phyloP scores from a whole-genome alignment of 2,888 invertebrate genomes.

The Temnothorax rugatulus region DNA sequence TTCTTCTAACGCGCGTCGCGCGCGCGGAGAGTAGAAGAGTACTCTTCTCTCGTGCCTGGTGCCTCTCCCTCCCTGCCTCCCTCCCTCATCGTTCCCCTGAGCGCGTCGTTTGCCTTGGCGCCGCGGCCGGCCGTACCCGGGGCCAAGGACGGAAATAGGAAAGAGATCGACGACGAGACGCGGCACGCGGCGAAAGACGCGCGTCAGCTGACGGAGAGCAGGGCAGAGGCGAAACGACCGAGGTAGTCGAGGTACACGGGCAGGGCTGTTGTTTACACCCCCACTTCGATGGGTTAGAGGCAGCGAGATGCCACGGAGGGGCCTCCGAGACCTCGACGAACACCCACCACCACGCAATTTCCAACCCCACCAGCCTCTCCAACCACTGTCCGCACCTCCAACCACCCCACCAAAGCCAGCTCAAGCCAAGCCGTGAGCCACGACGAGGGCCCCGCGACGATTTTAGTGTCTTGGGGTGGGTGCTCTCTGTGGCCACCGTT shows the following conservation, averaged over 20 bases:
- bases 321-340: constrained; percentile 82
- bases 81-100: constrained; percentile 53
- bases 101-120: constrained; percentile 56
- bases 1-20: constrained; percentile 31
- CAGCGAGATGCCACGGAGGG: constrained; percentile 85
- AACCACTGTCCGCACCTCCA: constrained; percentile 86
- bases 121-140: constrained; percentile 51
- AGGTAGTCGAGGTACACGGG: constrained; percentile 74
- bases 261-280: constrained; percentile 85
- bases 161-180: constrained; percentile 67
- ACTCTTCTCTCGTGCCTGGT: constrained; percentile 14
- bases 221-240: constrained; percentile 74
- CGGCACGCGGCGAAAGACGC: constrained; percentile 52
- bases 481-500: constrained; percentile 84
- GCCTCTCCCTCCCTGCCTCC: constrained; percentile 48
- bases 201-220: constrained; percentile 73
- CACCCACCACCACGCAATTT: constrained; percentile 86
- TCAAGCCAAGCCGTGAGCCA: constrained; percentile 84
- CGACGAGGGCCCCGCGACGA: constrained; percentile 86
- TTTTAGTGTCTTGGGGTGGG: constrained; percentile 86
- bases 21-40: constrained; percentile 23
- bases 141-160: constrained; percentile 70
- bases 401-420: constrained; percentile 86
- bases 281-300: constrained; percentile 83
- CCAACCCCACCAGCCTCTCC: constrained; percentile 86